Base-by-base conservation (phyloP, 2,888 invertebrate genomes). In the Microchrysa polita region DNA sequence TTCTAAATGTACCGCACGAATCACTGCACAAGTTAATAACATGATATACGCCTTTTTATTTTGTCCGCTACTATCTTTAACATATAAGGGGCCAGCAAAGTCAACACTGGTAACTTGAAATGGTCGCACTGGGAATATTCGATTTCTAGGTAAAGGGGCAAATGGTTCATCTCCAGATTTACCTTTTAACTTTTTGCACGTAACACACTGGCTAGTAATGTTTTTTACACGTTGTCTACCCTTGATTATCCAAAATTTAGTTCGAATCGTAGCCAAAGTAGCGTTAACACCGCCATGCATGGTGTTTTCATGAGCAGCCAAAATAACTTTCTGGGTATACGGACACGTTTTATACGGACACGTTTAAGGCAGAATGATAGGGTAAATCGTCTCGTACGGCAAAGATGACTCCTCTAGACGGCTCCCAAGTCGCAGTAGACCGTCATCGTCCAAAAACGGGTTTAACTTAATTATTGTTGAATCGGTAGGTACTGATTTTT, bases 201-300 rank as follows among this genome's bases (percentile, higher is more conserved):
- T 59, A 20, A 73, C 67, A 67, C 75, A 75, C 5, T 53, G n/a
- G n/a, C 57, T 67, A 12, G 55, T 75, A 12, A 73, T 12, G 1
- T 5, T 52, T 53, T 75, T 75, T 4, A 75, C 16, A 2, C 53
- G n/a, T 52, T 67, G 73, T 7, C 73, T 42, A 12, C 20, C 63
- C 12, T 55, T 71, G 10, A 63, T 12, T 18, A 74, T 40, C 63
- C 71, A 69, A 14, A 55, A 55, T 55, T 55, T 18, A 5, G 4
- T 55, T 18, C 53, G 7, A 5, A 55, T 5, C 10, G 18, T 55
- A 16, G 18, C 18, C 5, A 55, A 18, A 10, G 22, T n/a, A 18
- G 22, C 16, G 9, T 18, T 55, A 5, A 22, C 22, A 18, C 20
- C 55, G 5, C 55, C 55, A 18, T 55, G 55, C 10, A 55, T 12